phyloP scores from a whole-genome alignment of 2,113 vertebrate species.

The Corythaixoides concolor region DNA sequence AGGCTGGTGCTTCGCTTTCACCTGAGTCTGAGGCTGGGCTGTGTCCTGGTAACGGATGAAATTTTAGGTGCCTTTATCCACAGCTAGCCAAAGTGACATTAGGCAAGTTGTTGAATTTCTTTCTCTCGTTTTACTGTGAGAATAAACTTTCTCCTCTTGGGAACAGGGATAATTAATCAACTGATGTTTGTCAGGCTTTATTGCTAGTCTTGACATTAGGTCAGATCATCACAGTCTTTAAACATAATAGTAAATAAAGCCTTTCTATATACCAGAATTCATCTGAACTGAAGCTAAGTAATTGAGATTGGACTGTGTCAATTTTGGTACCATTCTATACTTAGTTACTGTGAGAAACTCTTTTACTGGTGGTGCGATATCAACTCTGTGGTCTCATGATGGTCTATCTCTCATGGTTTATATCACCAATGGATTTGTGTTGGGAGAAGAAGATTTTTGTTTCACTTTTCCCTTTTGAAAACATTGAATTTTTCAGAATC shows the following conservation, averaged over 20 bases:
- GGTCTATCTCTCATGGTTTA: neutral
- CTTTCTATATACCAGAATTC: neutral
- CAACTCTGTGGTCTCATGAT: neutral
- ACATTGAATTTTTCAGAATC: neutral
- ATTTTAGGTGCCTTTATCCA: neutral
- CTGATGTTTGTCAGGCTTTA: neutral
- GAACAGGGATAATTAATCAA: neutral
- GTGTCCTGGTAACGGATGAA: neutral
- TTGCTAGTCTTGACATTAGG: neutral
- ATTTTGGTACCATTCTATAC: neutral
- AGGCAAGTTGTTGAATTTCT: neutral
- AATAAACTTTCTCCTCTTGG: neutral
- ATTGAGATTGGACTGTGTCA: neutral
- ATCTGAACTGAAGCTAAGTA: neutral
- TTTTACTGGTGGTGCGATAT: neutral
- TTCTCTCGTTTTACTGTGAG: neutral
- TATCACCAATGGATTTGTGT: neutral
- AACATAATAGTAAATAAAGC: neutral
- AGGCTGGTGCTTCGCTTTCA: neutral
- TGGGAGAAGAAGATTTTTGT: neutral
- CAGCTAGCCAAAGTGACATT: neutral
- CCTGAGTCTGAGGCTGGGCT: neutral
- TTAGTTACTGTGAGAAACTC: neutral
- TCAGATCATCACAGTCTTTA: neutral
- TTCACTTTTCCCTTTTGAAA: neutral